Base-by-base conservation (phyloP, 2,113 vertebrate genomes). In the Gadus macrocephalus region DNA sequence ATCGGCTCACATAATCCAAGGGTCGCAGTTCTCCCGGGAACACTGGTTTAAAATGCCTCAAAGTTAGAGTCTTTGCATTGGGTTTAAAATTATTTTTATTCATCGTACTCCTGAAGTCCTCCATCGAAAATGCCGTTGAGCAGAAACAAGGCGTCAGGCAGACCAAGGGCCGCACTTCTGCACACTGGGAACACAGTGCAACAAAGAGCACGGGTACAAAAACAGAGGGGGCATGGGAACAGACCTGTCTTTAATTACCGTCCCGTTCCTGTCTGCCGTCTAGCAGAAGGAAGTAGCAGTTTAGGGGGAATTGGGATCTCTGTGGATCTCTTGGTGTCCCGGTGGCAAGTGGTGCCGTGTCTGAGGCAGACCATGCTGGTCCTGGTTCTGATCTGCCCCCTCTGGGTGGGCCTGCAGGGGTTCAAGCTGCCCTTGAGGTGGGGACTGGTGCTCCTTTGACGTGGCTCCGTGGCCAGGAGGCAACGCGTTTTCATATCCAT, bases 281-380 rank as follows among this genome's bases (percentile, higher is more conserved):
- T 16, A 49, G 62, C 25, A 15, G 27, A 56, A 27, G 20, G 16
- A 25, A 25, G 62, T 22, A 17, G 68, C 25, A 16, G 11, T 27
- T 35, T 90, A 89, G 15, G 72, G 79, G 27, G 78, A 1, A 58
- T 85, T 73, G 65, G 79, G 77, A 53, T 81, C 61, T 77, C 28
- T 85, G 86, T 77, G 75, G 49, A 67, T 78, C 28, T 88, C 82
- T 4, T 88, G 88, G 60, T 85, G 74, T 6, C 85, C 87, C 53
- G 85, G 88, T 59, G 86, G 79, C 66, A 85, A 69, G 72, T 86
- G 74, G 3, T 88, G 83, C 68, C 86, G 80, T 4, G 61, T 68
- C 64, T 87, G 85, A 22, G 74, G 82, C 53, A 69, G 74, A 16
- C 78, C 82, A 0, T 88, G 85, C 74, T 83, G 78, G 31, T 53